Evolutionary conservation across 2,113 vertebrate species (phyloP), one percentile per base, ranked within the genome.

Genomic region (Notechis scutatus): DNA sequence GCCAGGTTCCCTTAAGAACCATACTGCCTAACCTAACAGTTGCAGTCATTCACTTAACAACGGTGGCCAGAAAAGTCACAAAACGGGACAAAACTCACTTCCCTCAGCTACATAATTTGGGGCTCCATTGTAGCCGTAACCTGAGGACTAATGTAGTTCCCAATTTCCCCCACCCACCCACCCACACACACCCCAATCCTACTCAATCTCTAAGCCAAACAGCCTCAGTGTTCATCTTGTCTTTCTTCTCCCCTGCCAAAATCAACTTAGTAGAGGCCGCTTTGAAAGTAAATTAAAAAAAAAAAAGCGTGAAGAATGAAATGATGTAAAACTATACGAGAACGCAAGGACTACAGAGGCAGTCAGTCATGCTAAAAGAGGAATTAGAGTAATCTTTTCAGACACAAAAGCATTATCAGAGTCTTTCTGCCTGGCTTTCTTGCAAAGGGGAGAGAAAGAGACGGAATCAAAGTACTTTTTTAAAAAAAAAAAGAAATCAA

Each of bases 271-370:
- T 96, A 95, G 92, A 26, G 5, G n/a, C 39, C 52, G 18, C 93
- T 96, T 94, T 93, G 81, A 95, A 96, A 96, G 24, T 24, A 90
- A 92, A 88, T 94, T 52, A 95, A 95, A 97, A 96, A 39, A 85
- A 85, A 50, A 96, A 39, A 85, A 50, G 20, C 26, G 59, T 95
- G 81, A 95, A 95, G 94, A 95, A 92, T 90, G 93, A 94, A 95
- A 88, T 93, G 92, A 88, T 1, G 0, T 96, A 94, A 96, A 97
- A 45, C 45, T 94, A 85, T 92, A 57, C 3, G 90, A 95, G 96
- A 97, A 96, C 59, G 54, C 5, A 85, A 55, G 92, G 94, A n/a
- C 0, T 95, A 87, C 91, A 96, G 97, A 97, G 29, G 74, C 56
- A 93, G 74, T 88, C 88, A 59, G 21, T 42, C 93, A 88, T 94